Percentiles rank a stretch among this genome's conserved stretches.
phyloP scores from a whole-genome alignment of 2,113 vertebrate genomes.

The Ptilonorhynchus violaceus region DNA sequence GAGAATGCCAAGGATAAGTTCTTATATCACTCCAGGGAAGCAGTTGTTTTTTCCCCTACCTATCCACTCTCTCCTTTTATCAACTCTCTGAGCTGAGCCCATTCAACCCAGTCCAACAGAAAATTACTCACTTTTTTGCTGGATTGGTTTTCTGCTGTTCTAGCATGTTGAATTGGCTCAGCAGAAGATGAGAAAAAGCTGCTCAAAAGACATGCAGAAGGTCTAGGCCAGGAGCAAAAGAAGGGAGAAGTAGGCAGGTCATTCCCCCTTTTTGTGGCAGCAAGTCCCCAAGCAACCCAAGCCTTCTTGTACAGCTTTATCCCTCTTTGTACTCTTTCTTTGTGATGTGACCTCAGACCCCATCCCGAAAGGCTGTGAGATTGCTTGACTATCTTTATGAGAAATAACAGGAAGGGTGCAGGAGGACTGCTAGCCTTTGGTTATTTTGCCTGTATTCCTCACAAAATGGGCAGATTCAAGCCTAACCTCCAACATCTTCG shows the following conservation, averaged over 20 bases:
- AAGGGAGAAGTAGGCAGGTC: neutral
- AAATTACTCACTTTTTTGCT: neutral
- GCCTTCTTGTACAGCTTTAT: neutral
- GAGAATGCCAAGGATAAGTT: neutral
- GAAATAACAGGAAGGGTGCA: neutral
- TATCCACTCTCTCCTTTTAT: neutral
- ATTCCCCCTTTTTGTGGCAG: neutral
- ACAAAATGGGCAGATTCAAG: neutral
- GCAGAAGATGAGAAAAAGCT: neutral
- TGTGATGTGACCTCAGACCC: accelerated
- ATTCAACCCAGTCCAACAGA: neutral
- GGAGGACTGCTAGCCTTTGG: neutral
- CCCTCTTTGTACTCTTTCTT: neutral
- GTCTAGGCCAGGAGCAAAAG: neutral
- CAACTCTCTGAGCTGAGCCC: neutral
- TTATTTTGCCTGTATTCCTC: neutral
- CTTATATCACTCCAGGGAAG: neutral
- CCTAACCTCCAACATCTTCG: neutral
- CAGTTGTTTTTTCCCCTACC: neutral
- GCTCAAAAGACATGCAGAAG: neutral
- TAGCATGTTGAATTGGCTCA: neutral
- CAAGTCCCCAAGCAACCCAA: neutral
- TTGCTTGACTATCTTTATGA: neutral
- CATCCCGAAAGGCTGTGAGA: neutral
- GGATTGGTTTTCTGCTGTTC: neutral